Percentiles rank a stretch among this genome's conserved stretches.
These are phyloP conservation scores for Sebastes itinus DNA, from an alignment of 2,797 vertebrate genomes.

Conservation along the genomic window DNA sequence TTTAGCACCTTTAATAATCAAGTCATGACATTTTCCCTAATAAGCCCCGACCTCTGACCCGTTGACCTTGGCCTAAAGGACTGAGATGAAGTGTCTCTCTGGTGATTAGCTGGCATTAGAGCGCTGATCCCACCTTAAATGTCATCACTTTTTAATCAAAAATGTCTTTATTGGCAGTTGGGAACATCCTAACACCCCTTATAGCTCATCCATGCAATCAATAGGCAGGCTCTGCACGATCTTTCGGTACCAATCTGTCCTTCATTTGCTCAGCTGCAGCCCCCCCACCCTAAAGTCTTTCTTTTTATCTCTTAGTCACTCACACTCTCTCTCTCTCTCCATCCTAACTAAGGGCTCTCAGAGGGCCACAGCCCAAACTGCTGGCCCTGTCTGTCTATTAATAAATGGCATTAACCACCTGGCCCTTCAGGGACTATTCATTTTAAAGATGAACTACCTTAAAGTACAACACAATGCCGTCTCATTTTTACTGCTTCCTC, in stretches of 20 bases:
- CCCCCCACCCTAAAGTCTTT: constrained; percentile 18
- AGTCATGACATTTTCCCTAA: background rate
- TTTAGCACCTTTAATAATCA: constrained; percentile 2
- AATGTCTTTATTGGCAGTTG: constrained; percentile 58
- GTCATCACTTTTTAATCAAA: constrained; percentile 55
- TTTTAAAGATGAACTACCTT: constrained; percentile 88
- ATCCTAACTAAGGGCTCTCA: constrained; percentile 84
- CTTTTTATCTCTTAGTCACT: constrained; percentile 64
- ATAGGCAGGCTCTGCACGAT: constrained; percentile 51
- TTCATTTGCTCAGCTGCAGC: constrained; percentile 42
- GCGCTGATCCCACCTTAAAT: constrained; percentile 60
- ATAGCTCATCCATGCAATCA: constrained; percentile 54
- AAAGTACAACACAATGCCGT: constrained; percentile 85
- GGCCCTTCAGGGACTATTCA: constrained; percentile 86
- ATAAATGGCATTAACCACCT: constrained; percentile 89
- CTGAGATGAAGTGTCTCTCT: constrained; percentile 18
- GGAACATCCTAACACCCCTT: constrained; percentile 42
- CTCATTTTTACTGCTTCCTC: constrained; percentile 85
- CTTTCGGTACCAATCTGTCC: constrained; percentile 34
- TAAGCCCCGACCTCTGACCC: constrained; percentile 33
- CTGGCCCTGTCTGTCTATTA: constrained; percentile 86
- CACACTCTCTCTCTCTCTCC: constrained; percentile 66
- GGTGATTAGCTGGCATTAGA: constrained; percentile 32
- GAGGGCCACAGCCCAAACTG: constrained; percentile 80
- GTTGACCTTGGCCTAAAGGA: constrained; percentile 14